phyloP scores from a whole-genome alignment of 2,113 vertebrate species.

The Eurypyga helias region DNA sequence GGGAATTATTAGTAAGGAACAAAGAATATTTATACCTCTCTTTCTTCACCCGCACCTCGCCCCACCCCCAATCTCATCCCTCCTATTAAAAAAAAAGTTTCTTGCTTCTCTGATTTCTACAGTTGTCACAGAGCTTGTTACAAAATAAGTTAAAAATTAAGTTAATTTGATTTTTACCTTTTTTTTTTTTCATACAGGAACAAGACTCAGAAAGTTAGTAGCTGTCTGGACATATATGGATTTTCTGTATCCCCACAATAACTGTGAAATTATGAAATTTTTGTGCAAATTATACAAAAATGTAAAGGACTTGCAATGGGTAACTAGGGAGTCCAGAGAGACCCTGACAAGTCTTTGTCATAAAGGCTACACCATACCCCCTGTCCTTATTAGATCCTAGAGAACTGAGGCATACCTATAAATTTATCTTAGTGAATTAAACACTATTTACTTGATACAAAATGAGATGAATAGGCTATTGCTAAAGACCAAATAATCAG shows the following conservation, averaged over 20 bases:
- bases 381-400: neutral
- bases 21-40: neutral
- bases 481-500: neutral
- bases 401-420: fast-evolving
- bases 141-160: neutral
- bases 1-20: neutral
- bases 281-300: neutral
- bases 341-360: neutral
- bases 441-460: neutral
- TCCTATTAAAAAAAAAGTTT: neutral
- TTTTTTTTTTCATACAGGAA: neutral
- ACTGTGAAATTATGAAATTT: neutral
- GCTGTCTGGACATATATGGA: neutral
- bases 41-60: neutral
- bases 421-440: neutral
- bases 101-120: neutral
- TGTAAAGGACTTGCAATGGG: neutral
- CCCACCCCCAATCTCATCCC: fast-evolving
- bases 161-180: neutral
- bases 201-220: neutral
- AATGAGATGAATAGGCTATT: neutral
- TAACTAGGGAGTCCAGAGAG: neutral
- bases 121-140: neutral
- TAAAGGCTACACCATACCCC: neutral
- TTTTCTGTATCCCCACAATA: neutral